A percentile compares a stretch with the other conserved stretches of the same genome.
Evolutionary conservation across 1,140 invertebrate species (phyloP).

Genomic region (Trichonephila clavipes): DNA sequence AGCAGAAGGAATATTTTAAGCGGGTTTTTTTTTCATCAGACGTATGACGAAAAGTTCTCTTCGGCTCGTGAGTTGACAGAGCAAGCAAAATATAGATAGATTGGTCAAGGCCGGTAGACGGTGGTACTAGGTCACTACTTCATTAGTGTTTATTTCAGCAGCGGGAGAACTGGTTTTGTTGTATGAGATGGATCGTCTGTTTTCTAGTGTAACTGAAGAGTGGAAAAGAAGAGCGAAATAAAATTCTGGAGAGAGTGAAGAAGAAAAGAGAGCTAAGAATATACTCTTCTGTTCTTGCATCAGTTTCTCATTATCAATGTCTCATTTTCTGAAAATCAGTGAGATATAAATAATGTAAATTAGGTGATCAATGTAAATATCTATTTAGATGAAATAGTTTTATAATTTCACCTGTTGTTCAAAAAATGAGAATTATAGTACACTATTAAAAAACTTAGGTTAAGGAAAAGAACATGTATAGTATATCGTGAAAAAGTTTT

Average conservation of each 20-base stretch:
- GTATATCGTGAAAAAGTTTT: no score
- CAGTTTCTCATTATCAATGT: no score
- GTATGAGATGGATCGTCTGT: neutral
- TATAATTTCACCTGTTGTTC: no score
- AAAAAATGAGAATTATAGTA: no score
- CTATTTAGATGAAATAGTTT: no score
- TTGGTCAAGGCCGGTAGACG: slow-evolving; percentile 67
- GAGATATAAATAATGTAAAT: no score
- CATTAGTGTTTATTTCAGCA: neutral
- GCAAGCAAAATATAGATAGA: slow-evolving; percentile 48
- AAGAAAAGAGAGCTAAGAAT: neutral
- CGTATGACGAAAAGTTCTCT: neutral
- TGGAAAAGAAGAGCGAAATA: neutral
- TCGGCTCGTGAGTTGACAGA: neutral
- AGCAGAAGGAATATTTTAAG: slow-evolving; percentile 63
- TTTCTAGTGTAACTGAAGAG: neutral
- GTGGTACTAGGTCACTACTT: slow-evolving; percentile 62
- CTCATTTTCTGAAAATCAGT: no score
- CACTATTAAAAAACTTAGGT: no score
- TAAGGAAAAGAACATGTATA: no score
- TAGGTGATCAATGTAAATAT: no score
- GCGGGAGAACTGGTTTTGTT: slow-evolving; percentile 58
- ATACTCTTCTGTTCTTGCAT: no score
- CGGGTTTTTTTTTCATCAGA: neutral
- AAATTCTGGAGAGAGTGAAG: neutral